Evolutionary conservation across 2,888 invertebrate genomes (phyloP), one percentile per base, ranked within the genome.

Genomic region (Noctua comes): DNA sequence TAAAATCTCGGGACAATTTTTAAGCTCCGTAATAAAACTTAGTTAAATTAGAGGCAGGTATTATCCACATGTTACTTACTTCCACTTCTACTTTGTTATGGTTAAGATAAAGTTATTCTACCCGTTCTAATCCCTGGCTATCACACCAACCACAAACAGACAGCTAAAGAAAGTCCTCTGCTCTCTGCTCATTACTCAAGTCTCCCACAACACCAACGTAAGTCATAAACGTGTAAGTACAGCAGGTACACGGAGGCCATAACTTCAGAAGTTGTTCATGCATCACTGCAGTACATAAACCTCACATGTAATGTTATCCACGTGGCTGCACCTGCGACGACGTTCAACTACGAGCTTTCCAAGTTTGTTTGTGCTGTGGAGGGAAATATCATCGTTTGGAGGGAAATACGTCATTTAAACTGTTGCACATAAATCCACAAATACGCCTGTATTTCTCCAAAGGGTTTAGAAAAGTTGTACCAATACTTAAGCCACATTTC

Each of bases 281-380:
- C 82, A 75, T 71, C 64, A 68, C 59, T 68, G 36, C 71, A 62
- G 70, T 18, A 64, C 65, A 68, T 75, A 75, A 80, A 71, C 71
- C 54, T 51, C 64, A 46, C 27, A n/a, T 68, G 43, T 69, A 72
- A 68, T 75, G n/a, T 27, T 27, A 21, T 51, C 62, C 70, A 68
- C 75, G 64, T 71, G 74, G 48, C 46, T 65, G 84, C 85, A 74
- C 57, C 73, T 71, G 85, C 6, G 51, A 40, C 31, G 27, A 57
- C 46, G 59, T 80, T 74, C 43, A 40, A 27, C 36, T 57, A 62
- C 40, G 54, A 62, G 84, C 68, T 62, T 68, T 27, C 10, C 1
- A 69, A 80, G 57, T 80, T 72, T 57, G 51, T 77, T 68, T 68
- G 66, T 31, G 43, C 16, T 31, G 31, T 54, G 46, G n/a, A 46